Percentiles rank a stretch among this genome's conserved stretches.
Evolutionary conservation across 2,888 invertebrate species (phyloP).

Genomic region (Yponomeuta cagnagella): DNA sequence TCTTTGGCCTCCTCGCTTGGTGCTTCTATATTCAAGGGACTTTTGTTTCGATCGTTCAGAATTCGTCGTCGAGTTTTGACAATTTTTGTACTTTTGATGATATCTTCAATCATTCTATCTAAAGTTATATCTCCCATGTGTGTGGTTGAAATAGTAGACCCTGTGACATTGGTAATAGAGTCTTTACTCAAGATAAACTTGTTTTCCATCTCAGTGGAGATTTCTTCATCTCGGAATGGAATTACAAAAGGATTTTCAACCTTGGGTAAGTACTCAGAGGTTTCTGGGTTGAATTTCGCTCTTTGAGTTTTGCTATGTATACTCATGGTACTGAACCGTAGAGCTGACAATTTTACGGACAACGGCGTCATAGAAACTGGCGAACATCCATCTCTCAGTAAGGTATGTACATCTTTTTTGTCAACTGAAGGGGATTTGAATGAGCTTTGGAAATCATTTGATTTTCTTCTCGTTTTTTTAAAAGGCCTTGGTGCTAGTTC

Average conservation of each 20-base stretch:
- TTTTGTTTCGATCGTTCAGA: constrained; percentile 34
- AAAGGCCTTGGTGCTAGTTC: constrained; percentile 49
- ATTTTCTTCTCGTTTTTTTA: constrained; percentile 65
- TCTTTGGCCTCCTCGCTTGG: constrained; percentile 51
- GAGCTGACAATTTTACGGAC: constrained; percentile 74
- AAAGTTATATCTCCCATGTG: constrained; percentile 72
- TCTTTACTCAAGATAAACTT: constrained; percentile 63
- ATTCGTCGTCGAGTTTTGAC: constrained; percentile 59
- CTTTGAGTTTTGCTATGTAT: constrained; percentile 54
- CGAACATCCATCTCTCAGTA: constrained; percentile 64
- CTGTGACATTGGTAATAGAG: constrained; percentile 48
- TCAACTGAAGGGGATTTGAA: constrained; percentile 65
- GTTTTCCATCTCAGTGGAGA: constrained; percentile 67
- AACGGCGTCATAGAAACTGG: constrained; percentile 76
- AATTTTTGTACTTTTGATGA: constrained; percentile 75
- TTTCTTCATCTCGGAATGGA: constrained; percentile 62
- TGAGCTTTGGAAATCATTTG: constrained; percentile 64
- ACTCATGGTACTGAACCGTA: constrained; percentile 73
- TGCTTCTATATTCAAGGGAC: constrained; percentile 42
- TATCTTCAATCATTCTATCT: constrained; percentile 78
- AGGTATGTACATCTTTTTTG: constrained; percentile 55
- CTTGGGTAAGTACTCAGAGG: constrained; percentile 71
- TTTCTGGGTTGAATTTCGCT: constrained; percentile 48
- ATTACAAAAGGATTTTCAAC: constrained; percentile 59
- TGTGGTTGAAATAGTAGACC: constrained; percentile 66